These are phyloP conservation scores for Sarcophilus harrisii DNA, from an alignment of 2,797 vertebrate genomes.

Conservation along the genomic window DNA sequence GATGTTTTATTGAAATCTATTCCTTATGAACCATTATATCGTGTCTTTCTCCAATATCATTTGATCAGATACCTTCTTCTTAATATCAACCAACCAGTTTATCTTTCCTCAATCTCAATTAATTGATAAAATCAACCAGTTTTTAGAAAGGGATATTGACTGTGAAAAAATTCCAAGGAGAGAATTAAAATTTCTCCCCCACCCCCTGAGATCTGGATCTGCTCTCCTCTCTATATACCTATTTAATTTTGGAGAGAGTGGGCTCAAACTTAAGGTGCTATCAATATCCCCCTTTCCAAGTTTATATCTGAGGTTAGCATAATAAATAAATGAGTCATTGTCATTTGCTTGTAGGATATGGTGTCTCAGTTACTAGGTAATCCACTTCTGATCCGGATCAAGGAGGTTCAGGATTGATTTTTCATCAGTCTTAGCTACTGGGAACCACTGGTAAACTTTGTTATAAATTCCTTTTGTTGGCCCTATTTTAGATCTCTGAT, in stretches of 20 bases:
- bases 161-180: not conserved
- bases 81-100: not conserved
- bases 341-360: not conserved
- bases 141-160: not conserved
- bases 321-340: not conserved
- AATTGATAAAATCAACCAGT: not conserved
- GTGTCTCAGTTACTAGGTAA: not conserved
- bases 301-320: not conserved
- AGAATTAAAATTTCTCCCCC: not conserved
- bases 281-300: not conserved
- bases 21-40: not conserved
- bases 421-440: not conserved
- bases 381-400: not conserved
- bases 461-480: not conserved
- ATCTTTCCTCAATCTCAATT: not conserved
- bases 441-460: not conserved
- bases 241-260: not conserved
- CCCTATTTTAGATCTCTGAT: not conserved
- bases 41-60: not conserved
- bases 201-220: not conserved
- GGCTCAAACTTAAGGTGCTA: not conserved
- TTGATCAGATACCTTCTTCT: not conserved
- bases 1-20: not conserved
- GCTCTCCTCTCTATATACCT: not conserved
- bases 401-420: not conserved